Conservation (phyloP, 1,140 invertebrate genomes). For the Drosophila ambigua region DNA sequence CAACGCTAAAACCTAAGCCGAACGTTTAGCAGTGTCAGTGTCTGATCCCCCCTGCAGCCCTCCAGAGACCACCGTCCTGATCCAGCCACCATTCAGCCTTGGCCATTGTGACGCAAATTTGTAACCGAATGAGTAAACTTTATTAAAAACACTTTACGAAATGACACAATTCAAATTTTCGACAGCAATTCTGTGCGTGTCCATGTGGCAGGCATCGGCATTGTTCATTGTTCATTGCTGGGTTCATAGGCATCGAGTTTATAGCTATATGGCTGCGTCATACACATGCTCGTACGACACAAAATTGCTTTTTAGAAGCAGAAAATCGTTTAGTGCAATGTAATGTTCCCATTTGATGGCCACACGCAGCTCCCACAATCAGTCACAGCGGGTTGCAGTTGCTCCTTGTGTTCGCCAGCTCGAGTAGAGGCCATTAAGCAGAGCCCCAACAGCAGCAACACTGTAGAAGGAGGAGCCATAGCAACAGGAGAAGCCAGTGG, state of each 20-base stretch:
- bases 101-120: constrained; percentile 71
- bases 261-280: constrained; percentile 21
- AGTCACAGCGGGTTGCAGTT: constrained; percentile 40
- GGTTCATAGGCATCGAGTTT: constrained; percentile 9
- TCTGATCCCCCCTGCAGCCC: background rate
- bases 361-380: constrained; percentile 41
- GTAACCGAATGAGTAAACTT: constrained; percentile 54
- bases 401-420: background rate
- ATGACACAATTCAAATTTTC: constrained; percentile 53
- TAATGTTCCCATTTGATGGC: constrained; percentile 37
- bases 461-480: too few relatives aligned
- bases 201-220: background rate
- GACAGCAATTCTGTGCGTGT: constrained; percentile 13
- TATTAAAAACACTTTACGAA: constrained; percentile 59
- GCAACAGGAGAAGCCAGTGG: background rate
- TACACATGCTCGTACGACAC: constrained; percentile 15
- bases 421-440: constrained; percentile 18
- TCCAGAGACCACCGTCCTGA: constrained; percentile 1
- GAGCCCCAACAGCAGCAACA: constrained; percentile 12
- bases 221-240: constrained; percentile 10
- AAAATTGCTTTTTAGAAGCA: constrained; percentile 50
- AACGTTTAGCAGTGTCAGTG: constrained; percentile 44
- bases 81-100: constrained; percentile 13
- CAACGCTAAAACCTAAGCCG: constrained; percentile 24
- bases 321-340: constrained; percentile 42